Evolutionary conservation across 2,113 vertebrate genomes (phyloP), one percentile per base, ranked within the genome.

Genomic region (Sporophila hypoxantha): DNA sequence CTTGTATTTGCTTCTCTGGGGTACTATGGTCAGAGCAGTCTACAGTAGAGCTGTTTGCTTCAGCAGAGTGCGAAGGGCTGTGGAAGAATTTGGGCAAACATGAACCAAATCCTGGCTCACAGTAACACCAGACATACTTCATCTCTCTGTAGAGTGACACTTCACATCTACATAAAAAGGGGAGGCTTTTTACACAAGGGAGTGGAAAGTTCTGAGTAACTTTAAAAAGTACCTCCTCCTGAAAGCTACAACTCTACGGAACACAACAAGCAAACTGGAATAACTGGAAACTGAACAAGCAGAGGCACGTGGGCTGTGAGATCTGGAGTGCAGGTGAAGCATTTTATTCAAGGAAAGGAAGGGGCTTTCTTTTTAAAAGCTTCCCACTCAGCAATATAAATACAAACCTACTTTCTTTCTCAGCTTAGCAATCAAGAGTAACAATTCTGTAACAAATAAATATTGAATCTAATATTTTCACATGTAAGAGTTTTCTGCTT

Each of bases 211-310:
- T 68, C 52, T 17, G 27, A 7, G 17, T 26, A 61, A 71, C 86
- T 81, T 65, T 46, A 32, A 41, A 30, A 82, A 60, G 57, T 9
- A 37, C 37, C 50, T 68, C 44, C 49, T 75, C 9, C 64, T 55
- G n/a, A 75, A 91, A 83, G 57, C 29, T 83, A 30, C 37, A 55
- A 17, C 17, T 30, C 65, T 60, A 32, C 39, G 32, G 71, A 76
- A 79, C 32, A 29, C 67, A 86, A 79, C 42, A 47, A 19, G 59
- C 68, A 79, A 93, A 91, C 89, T 56, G 71, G 91, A 94, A 87
- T 59, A 94, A 91, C 84, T 70, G 69, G 87, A 94, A 80, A 74
- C 14, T 70, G n/a, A 69, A 85, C 84, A 89, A 69, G 78, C 82
- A 87, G 71, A 76, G 78, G 57, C 86, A 82, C 49, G 76, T 18